Conservation (phyloP, 2,888 invertebrate species). For the Aricia artaxerxes region DNA sequence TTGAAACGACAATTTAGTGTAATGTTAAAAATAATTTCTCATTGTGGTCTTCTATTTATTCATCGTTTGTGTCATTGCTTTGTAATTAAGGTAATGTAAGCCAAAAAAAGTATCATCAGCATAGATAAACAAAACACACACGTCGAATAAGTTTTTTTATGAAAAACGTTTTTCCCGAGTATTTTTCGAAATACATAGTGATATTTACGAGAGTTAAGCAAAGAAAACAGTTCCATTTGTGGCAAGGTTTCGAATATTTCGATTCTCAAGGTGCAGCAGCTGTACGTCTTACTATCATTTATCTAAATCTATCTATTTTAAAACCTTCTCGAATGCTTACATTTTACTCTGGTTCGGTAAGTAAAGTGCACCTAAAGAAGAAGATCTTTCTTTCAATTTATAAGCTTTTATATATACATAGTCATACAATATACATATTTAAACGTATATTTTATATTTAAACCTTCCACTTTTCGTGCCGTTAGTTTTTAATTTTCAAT, state of each 20-base stretch:
- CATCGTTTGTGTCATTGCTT: too few species aligned
- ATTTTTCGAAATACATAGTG: not conserved
- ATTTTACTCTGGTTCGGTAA: not conserved
- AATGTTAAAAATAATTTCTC: too few species aligned
- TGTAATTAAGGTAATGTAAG: too few species aligned
- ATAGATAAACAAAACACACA: not conserved
- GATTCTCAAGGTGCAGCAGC: not conserved
- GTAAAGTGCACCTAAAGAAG: not conserved
- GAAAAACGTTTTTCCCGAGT: not conserved
- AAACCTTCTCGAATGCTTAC: not conserved
- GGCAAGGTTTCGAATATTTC: not conserved
- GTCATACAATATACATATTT: too few species aligned
- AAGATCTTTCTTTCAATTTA: not conserved
- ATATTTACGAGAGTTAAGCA: not conserved
- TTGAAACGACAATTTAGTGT: too few species aligned
- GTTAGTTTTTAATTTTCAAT: too few species aligned
- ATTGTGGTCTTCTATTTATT: too few species aligned
- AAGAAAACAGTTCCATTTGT: not conserved
- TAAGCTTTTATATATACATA: not conserved
- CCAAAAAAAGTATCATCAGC: too few species aligned
- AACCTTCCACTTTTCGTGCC: too few species aligned
- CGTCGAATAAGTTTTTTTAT: not conserved
- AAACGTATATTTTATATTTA: too few species aligned
- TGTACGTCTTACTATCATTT: constrained; percentile 13
- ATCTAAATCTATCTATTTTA: constrained; percentile 17